A percentile compares a stretch with the other conserved stretches of the same genome.
Conservation (phyloP, 2,888 invertebrate genomes). For the Cloeon dipterum region DNA sequence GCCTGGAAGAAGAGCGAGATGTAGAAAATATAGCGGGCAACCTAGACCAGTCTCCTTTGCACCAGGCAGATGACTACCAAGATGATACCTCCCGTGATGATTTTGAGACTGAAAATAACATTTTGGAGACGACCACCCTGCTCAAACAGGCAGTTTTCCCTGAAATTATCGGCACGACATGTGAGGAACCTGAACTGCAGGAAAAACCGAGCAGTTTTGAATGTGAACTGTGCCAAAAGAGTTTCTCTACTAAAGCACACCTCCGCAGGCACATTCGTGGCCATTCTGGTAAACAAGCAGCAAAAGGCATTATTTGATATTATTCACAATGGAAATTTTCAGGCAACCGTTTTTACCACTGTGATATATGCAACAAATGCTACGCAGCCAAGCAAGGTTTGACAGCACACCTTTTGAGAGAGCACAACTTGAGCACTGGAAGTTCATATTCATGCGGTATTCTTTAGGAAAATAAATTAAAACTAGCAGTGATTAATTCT, state of each 20-base stretch:
- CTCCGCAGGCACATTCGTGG: not conserved
- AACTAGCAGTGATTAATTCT: not conserved
- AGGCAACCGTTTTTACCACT: not conserved
- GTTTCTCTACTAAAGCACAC: not conserved
- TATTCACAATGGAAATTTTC: too few species aligned
- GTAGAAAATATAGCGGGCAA: too few species aligned
- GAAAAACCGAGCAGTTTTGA: not conserved
- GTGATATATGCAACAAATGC: not conserved
- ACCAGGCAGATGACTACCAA: too few species aligned
- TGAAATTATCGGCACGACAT: too few species aligned
- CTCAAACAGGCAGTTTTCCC: too few species aligned
- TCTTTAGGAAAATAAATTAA: not conserved
- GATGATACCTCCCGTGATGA: too few species aligned
- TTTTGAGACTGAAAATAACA: too few species aligned
- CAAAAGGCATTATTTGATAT: too few species aligned
- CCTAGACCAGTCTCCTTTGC: too few species aligned
- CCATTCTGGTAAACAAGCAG: not conserved
- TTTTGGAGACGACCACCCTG: too few species aligned
- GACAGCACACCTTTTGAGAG: not conserved
- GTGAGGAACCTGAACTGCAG: too few species aligned
- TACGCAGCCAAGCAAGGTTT: not conserved
- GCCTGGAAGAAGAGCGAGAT: too few species aligned
- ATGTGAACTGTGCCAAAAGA: not conserved
- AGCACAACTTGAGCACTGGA: not conserved
- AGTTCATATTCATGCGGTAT: not conserved